These are phyloP conservation scores for Onchidella celtica DNA, from an alignment of 2,888 invertebrate genomes.

Conservation along the genomic window DNA sequence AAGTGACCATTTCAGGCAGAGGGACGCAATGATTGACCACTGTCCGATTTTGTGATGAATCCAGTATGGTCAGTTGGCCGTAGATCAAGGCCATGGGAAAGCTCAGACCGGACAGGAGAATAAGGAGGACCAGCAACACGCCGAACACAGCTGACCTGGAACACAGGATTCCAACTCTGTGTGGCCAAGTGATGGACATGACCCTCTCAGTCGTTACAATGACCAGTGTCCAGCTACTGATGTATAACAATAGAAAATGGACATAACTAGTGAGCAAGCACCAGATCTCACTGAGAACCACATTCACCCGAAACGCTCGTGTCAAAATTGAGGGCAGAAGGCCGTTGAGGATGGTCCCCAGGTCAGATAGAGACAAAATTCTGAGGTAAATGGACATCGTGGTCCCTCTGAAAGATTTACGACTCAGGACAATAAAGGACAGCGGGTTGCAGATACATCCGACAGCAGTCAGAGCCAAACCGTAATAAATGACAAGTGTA, in stretches of 20 bases:
- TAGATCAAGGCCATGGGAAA: neutral
- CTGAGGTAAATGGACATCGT: constrained; percentile 2
- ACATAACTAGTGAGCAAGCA: neutral
- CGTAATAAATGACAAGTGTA: neutral
- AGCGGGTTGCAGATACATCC: constrained; percentile 10
- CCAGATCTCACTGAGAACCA: neutral
- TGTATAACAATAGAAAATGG: neutral
- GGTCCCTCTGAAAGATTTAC: neutral
- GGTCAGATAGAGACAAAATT: neutral
- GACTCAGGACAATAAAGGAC: constrained; percentile 1
- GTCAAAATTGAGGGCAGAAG: neutral
- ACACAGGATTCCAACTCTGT: neutral
- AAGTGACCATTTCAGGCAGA: too few relatives aligned
- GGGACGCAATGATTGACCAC: neutral
- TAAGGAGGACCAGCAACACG: neutral
- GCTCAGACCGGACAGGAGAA: too few relatives aligned
- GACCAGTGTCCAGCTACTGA: too few relatives aligned
- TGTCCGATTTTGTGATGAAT: neutral
- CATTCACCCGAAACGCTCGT: neutral
- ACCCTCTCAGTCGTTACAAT: neutral
- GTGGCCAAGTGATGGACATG: constrained; percentile 10
- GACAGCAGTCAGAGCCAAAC: neutral
- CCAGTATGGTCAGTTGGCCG: neutral
- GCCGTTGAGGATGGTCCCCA: neutral
- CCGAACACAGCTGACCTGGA: neutral